Base-by-base conservation (phyloP, 2,888 invertebrate genomes). In the Hymenopus coronatus region DNA sequence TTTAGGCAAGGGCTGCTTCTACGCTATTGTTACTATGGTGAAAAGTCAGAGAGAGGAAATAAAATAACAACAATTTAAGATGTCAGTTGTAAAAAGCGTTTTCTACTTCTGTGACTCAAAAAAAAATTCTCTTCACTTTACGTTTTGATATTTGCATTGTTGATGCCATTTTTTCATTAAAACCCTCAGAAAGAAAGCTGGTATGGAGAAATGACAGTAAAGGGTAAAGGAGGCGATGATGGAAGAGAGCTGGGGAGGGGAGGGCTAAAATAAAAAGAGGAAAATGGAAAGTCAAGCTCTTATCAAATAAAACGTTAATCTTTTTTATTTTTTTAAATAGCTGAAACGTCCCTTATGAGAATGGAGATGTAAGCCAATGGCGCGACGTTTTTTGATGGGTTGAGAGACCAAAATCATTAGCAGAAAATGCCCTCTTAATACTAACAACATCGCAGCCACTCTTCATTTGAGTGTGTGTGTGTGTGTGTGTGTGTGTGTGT, bases 391-490 rank as follows among this genome's bases (percentile, higher is more conserved):
- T 40, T 70, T 70, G 54, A 70, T 70, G 54, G 54, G 54, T 6
- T 70, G 54, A 70, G 6, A 70, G 54, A 70, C 54, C 54, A 70
- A 70, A 70, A 70, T 70, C 15, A 70, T 70, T 70, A 70, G 54
- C 54, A 70, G 54, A 70, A 70, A 70, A 70, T 70, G 54, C 54
- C 54, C 81, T 81, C 30, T 87, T 87, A 87, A 87, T 28, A 87
- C 33, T n/a, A 25, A 30, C 87, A 87, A n/a, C 54, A 70, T 70
- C 25, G 54, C 54, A 70, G 87, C 82, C 87, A 87, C 87, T 87
- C 87, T 87, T 82, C 87, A 87, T 87, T 87, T 87, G 86, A 12
- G 86, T 28, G 14, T 28, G 14, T 14, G 81, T 81, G 40, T 40
- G 25, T 86, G 30, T 70, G 86, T 81, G n/a, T 81, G 81, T 81